phyloP scores from a whole-genome alignment of 1,140 invertebrate genomes.

The Orchestia grillus region DNA sequence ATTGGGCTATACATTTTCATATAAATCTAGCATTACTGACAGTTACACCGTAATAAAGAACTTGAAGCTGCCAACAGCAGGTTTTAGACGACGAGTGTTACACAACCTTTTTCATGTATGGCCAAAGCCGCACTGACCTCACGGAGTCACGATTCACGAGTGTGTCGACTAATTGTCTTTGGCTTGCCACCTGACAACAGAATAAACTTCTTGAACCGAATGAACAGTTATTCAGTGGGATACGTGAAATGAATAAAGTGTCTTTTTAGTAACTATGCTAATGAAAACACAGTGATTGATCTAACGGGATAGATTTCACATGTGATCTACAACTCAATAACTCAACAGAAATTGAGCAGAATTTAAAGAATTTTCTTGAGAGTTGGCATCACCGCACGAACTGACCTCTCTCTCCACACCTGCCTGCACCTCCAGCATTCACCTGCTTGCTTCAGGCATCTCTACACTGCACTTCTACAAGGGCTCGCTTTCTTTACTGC shows the following conservation, averaged over 20 bases:
- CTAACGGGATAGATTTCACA: neutral
- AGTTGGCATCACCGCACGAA: neutral
- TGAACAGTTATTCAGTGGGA: neutral
- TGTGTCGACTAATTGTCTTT: too few species aligned
- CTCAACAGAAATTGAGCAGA: neutral
- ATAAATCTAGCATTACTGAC: neutral
- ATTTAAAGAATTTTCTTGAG: neutral
- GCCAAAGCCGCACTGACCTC: slow-evolving; percentile 34
- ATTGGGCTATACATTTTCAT: neutral
- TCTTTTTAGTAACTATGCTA: neutral
- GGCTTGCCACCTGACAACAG: neutral
- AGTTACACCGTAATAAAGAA: neutral
- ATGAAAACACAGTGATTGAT: neutral
- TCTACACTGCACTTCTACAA: too few species aligned
- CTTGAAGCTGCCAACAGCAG: neutral
- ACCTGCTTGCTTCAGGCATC: neutral
- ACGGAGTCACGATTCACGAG: neutral
- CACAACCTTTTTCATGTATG: neutral
- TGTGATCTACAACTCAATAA: neutral
- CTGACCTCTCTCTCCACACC: neutral
- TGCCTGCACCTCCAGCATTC: neutral
- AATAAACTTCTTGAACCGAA: neutral
- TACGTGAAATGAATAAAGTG: neutral
- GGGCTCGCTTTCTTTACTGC: too few species aligned
- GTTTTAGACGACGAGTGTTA: neutral